Base-by-base conservation (phyloP, 2,888 invertebrate genomes). In the Troglohyphantes excavatus region DNA sequence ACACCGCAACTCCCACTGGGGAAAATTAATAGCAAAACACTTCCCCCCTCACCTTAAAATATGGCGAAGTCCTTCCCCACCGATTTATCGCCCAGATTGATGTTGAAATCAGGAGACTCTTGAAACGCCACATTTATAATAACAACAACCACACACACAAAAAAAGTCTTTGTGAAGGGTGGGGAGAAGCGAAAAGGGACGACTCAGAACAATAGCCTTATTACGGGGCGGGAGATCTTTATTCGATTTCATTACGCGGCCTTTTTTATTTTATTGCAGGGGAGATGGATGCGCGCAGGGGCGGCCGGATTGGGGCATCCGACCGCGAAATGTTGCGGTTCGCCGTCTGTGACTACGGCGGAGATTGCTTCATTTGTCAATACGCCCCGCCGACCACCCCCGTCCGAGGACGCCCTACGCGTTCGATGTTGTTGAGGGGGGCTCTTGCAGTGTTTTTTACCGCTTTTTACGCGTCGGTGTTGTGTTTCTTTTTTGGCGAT, bases 341-440 rank as follows among this genome's bases (percentile, higher is more conserved):
- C 88, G 76, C 88, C 82, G 88, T 82, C 82, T 89, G 88, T 89
- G 88, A 89, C 88, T 89, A 39, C 67, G 88, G 82, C 88, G 88
- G 81, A 89, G 88, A 89, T 89, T 89, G 88, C 88, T 89, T 89
- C 88, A 89, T 89, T 89, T 89, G 88, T 89, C 88, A 89, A 89
- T 89, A 89, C 63, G 67, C 53, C 53, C 43, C 63, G 27, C 83
- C 46, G 59, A 53, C n/a, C 5, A 27, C 19, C 7, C 26, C 26
- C 11, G 0, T 43, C 46, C 5, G 2, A n/a, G n/a, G n/a, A n/a
- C n/a, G n/a, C n/a, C n/a, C n/a, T n/a, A n/a, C n/a, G n/a, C n/a
- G n/a, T n/a, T n/a, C n/a, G n/a, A n/a, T n/a, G n/a, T n/a, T n/a
- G n/a, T n/a, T n/a, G n/a, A n/a, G n/a, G n/a, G n/a, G n/a, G n/a